Evolutionary conservation across 2,888 invertebrate genomes (phyloP), one percentile per base, ranked within the genome.

Genomic region (Sinodicranocentrus sp.): DNA sequence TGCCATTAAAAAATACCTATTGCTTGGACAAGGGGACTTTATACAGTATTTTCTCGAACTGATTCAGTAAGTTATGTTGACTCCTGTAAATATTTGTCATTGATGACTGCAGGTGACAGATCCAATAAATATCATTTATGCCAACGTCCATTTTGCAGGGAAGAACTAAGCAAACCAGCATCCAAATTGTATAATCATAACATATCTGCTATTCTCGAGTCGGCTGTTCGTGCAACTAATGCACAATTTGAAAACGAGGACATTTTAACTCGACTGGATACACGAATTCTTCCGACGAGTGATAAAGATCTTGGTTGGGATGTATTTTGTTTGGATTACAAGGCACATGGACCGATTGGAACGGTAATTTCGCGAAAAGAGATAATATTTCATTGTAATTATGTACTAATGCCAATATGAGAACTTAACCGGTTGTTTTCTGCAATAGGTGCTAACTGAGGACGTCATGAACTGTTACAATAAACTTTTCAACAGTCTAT

Each of bases 1-100:
- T 89, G 97, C 97, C 23, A 94, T 98, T 91, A 93, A 97, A 86
- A 93, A 96, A 82, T 98, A 98, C 91, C 92, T 99, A 89, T 92
- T 99, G 75, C 93, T 99, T 15, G 97, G 97, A 15, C 98, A 98
- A 92, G 98, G 98, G 0, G 98, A 99, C 92, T 98, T 98, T 91
- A 97, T 98, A 89, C 94, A 96, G 89, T 95, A 97, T 90, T 93
- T 99, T 73, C 95, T 99, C 94, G 96, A 97, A 89, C 92, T 98
- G 84, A 91, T 98, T 85, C 95, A 95, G 97, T 97, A 91, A 92
- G 94, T 19, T 73, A 25, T 33, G 33, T 33, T 6, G 33, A 33
- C 33, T 6, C 3, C 10, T 3, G 33, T 33, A 33, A 3, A 33
- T 10, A 33, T 33, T 33, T 33, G 33, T 33, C 10, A 33, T 6